Conservation (phyloP, 2,113 vertebrate genomes). For the Cephalophus harveyi region DNA sequence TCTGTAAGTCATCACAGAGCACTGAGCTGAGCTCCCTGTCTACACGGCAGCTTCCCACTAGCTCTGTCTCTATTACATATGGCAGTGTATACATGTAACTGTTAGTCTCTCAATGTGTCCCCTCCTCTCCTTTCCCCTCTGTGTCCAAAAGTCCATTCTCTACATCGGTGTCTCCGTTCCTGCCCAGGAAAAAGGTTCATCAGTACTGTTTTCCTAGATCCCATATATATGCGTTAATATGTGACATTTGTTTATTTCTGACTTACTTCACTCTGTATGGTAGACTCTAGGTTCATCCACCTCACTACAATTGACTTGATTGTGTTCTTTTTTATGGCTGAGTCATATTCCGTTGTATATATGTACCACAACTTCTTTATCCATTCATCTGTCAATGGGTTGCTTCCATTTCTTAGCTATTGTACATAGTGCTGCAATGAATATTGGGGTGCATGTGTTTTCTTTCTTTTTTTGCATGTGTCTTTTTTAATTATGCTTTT, state of each 20-base stretch:
- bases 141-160: background rate
- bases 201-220: background rate
- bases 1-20: background rate
- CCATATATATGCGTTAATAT: background rate
- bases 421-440: background rate
- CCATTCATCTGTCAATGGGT: background rate
- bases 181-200: background rate
- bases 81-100: background rate
- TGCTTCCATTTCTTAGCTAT: background rate
- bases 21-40: background rate
- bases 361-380: background rate
- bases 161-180: rapidly evolving
- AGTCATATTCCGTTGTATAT: background rate
- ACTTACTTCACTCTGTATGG: background rate
- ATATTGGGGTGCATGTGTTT: background rate
- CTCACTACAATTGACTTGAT: background rate
- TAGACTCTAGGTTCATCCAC: background rate
- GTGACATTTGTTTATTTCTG: background rate
- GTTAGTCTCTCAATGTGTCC: background rate
- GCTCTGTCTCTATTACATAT: background rate
- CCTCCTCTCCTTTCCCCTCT: background rate
- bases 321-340: background rate
- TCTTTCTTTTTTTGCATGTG: background rate
- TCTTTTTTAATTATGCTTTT: background rate
- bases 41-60: background rate